These are phyloP conservation scores for Parelbella ahira DNA, from an alignment of 2,888 invertebrate genomes.

Conservation along the genomic window DNA sequence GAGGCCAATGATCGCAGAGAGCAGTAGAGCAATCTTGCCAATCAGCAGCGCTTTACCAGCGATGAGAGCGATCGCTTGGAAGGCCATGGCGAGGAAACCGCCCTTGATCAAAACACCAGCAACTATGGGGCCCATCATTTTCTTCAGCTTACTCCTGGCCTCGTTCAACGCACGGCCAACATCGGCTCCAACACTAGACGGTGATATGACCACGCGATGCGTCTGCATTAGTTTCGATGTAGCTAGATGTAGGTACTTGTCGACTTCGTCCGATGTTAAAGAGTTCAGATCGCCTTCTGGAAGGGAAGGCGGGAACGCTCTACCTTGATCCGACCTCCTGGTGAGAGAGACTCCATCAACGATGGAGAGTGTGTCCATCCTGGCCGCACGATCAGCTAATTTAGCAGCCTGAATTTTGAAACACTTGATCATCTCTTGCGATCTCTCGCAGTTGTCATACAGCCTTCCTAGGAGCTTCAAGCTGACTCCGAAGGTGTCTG, in stretches of 20 bases:
- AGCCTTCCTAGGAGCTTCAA: slow-evolving; percentile 75
- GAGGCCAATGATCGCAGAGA: slow-evolving; percentile 89
- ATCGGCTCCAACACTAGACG: slow-evolving; percentile 59
- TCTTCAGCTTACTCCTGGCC: slow-evolving; percentile 83
- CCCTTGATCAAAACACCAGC: slow-evolving; percentile 86
- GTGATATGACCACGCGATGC: slow-evolving; percentile 80
- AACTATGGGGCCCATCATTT: slow-evolving; percentile 84
- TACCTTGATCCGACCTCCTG: slow-evolving; percentile 62
- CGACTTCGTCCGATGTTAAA: slow-evolving; percentile 81
- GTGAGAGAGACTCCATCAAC: slow-evolving; percentile 83
- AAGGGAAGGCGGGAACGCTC: slow-evolving; percentile 71
- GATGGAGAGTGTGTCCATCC: slow-evolving; percentile 81
- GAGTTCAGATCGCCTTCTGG: slow-evolving; percentile 82
- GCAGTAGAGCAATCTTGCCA: slow-evolving; percentile 90
- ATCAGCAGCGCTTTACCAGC: slow-evolving; percentile 91
- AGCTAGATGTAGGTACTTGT: slow-evolving; percentile 79
- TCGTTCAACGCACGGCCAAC: slow-evolving; percentile 71
- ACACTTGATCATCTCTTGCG: slow-evolving; percentile 84
- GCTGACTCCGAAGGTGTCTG: slow-evolving; percentile 65
- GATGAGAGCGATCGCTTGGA: slow-evolving; percentile 86
- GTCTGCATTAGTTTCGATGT: slow-evolving; percentile 81
- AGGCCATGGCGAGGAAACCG: slow-evolving; percentile 86
- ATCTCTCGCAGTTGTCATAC: slow-evolving; percentile 82
- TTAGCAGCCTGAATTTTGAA: slow-evolving; percentile 86
- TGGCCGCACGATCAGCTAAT: slow-evolving; percentile 82